A percentile compares a stretch with the other conserved stretches of the same genome.
These are phyloP conservation scores for Platycheirus albimanus DNA, from an alignment of 2,888 invertebrate genomes.

Conservation along the genomic window DNA sequence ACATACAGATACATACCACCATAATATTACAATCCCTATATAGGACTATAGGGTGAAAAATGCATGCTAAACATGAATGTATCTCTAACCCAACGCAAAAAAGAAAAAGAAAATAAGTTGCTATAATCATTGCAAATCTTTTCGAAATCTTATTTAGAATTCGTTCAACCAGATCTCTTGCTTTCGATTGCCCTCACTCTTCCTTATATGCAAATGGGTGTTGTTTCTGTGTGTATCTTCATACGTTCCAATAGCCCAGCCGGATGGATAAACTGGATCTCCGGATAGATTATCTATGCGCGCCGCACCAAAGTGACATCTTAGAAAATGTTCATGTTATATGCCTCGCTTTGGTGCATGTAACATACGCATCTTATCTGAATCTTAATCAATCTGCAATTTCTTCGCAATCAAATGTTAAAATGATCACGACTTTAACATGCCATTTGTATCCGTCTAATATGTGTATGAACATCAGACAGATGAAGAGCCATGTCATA, in stretches of 20 bases:
- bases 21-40: conserved; percentile 48
- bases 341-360: conserved; percentile 59
- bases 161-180: conserved; percentile 61
- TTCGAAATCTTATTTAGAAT: conserved; percentile 70
- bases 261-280: conserved; percentile 68
- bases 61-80: conserved; percentile 60
- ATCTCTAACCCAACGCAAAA: conserved; percentile 28
- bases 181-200: conserved; percentile 15
- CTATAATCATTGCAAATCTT: conserved; percentile 68
- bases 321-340: conserved; percentile 67
- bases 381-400: conserved; percentile 69
- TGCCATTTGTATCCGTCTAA: conserved; percentile 62
- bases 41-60: conserved; percentile 56
- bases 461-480: neutral
- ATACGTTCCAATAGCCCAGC: conserved; percentile 18
- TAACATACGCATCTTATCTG: conserved; percentile 65
- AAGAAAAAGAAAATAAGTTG: conserved; percentile 16
- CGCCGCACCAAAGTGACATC: conserved; percentile 63
- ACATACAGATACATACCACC: conserved; percentile 39
- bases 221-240: neutral
- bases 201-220: conserved; percentile 56
- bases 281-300: conserved; percentile 55
- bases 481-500: conserved; percentile 48
- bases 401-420: conserved; percentile 67
- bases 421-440: conserved; percentile 61